These are phyloP conservation scores for Limonius californicus DNA, from an alignment of 1,140 invertebrate species.

Conservation along the genomic window DNA sequence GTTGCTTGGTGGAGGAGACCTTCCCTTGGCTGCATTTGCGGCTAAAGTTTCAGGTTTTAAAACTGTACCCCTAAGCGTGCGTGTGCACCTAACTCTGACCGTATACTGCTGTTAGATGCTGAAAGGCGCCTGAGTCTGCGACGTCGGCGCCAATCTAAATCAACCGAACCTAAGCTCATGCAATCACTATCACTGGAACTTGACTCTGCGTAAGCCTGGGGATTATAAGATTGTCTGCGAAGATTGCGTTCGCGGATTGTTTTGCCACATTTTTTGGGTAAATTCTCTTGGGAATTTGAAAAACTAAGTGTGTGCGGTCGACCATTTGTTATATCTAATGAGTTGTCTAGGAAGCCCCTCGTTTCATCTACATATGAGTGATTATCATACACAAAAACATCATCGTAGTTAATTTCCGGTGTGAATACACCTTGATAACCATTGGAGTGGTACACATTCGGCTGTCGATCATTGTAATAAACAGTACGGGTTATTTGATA, in stretches of 20 bases:
- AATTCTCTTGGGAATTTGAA: slow-evolving; percentile 36
- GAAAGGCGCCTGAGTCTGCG: slow-evolving; percentile 40
- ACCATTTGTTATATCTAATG: slow-evolving; percentile 7
- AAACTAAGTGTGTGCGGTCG: slow-evolving; percentile 42
- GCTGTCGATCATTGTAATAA: background rate
- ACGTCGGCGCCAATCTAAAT: slow-evolving; percentile 44
- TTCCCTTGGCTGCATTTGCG: slow-evolving; percentile 31
- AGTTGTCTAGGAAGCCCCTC: background rate
- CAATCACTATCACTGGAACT: slow-evolving; percentile 46
- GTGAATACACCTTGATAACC: background rate
- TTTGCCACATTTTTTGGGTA: slow-evolving; percentile 38
- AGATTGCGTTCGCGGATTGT: slow-evolving; percentile 51
- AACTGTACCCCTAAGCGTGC: slow-evolving; percentile 33
- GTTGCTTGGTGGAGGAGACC: slow-evolving; percentile 45
- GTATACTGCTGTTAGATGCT: slow-evolving; percentile 42
- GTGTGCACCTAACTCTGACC: slow-evolving; percentile 36
- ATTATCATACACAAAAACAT: slow-evolving; percentile 31
- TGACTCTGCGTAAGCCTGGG: slow-evolving; percentile 47
- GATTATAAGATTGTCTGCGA: slow-evolving; percentile 54
- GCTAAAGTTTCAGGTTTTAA: slow-evolving; percentile 37
- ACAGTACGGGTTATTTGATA: background rate
- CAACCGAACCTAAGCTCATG: slow-evolving; percentile 44
- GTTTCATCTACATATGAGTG: slow-evolving; percentile 18
- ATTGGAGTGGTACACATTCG: background rate
- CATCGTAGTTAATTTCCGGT: slow-evolving; percentile 29